Evolutionary conservation across 35 echinoderm and acorn worm genomes (phyloP), one percentile per base, ranked within the genome.

Genomic region (Amphiura filiformis): DNA sequence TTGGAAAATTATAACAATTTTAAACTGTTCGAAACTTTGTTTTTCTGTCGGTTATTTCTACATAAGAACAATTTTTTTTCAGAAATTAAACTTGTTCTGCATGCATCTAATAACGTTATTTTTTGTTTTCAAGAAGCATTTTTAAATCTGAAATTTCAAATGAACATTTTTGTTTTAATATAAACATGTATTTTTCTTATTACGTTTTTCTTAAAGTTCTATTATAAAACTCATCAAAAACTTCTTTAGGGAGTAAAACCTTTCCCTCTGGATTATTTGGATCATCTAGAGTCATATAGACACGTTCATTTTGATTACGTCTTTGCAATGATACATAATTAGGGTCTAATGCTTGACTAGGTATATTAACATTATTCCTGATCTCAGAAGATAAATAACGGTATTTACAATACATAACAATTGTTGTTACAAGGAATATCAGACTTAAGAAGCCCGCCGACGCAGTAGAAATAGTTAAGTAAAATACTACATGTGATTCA

Each of bases 221-320:
- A 30, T 70, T 70, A 70, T 70, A 70, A 30, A 70, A 70, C 26
- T 70, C 61, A 70, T 70, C 61, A 70, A 70, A 70, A 26, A 70
- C 61, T 30, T 70, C 61, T 70, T 70, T 70, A 15, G 61, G 61
- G 3, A 70, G 61, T 15, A 70, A 23, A 2, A 70, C 61, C 26
- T 70, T 70, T 70, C 61, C 61, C 4, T 70, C 61, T 15, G 61
- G 61, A 70, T 70, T 70, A 70, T 70, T 70, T 70, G 61, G 61
- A 70, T 70, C 61, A 5, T 70, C 61, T 15, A 70, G 61, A 70
- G 61, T 70, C 61, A 70, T 70, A 70, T 70, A 70, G 2, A 70
- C 61, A 15, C 61, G 61, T 30, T 70, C 61, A n/a, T 70, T 70
- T 13, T 18, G 1, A 23, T 70, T 11, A n/a, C 61, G 61, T 70